These are phyloP conservation scores for Neolamprologus variostigma DNA, from an alignment of 2,113 vertebrate species.

Conservation along the genomic window DNA sequence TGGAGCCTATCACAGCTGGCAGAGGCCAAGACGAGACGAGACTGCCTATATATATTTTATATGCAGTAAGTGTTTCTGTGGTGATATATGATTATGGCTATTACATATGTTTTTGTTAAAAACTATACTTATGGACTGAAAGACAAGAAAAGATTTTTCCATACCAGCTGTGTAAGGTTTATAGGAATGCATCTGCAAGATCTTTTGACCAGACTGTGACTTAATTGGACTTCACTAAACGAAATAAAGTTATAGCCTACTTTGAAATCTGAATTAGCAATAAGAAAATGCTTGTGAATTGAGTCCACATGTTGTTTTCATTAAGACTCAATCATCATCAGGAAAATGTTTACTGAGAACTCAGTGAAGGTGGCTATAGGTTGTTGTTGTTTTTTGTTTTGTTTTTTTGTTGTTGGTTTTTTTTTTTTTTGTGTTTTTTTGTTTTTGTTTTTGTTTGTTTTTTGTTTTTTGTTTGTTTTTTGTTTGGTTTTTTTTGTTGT, in stretches of 20 bases:
- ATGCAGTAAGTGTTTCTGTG: not conserved
- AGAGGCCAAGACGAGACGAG: not conserved
- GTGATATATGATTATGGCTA: not conserved
- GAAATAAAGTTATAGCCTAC: not conserved
- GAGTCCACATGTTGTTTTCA: not conserved
- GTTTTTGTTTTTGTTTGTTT: no score
- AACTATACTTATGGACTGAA: not conserved
- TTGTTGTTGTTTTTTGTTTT: not conserved
- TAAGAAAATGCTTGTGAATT: not conserved
- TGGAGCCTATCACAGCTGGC: not conserved
- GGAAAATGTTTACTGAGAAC: not conserved
- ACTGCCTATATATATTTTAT: not conserved
- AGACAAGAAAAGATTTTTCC: not conserved
- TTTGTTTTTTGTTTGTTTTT: no score
- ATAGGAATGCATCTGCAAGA: not conserved
- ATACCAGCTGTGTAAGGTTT: not conserved
- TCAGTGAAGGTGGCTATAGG: not conserved
- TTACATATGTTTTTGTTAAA: not conserved
- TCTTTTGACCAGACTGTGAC: not conserved
- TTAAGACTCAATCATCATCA: not conserved
- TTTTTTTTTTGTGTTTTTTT: rapidly evolving
- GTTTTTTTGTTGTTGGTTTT: rapidly evolving
- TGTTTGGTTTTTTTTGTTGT: no score
- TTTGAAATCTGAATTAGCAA: not conserved
- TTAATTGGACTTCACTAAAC: not conserved